Percentiles rank a stretch among this genome's conserved stretches.
phyloP scores from a whole-genome alignment of 2,888 invertebrate species.

The Rhopalosiphum nymphaeae region DNA sequence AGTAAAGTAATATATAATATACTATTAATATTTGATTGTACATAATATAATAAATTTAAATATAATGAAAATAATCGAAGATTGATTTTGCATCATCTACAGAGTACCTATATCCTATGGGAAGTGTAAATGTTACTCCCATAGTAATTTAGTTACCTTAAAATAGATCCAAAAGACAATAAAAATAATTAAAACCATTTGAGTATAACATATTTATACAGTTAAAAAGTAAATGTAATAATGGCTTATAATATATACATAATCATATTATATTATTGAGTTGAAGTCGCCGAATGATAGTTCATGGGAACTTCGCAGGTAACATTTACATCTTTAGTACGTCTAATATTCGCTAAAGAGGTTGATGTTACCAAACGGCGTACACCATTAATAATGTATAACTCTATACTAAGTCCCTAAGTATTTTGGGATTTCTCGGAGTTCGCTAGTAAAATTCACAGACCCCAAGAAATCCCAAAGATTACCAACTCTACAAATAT shows the following conservation, averaged over 20 bases:
- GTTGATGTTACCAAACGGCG: conserved; percentile 48
- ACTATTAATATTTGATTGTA: neutral
- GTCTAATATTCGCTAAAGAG: conserved; percentile 21
- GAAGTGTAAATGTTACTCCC: conserved; percentile 35
- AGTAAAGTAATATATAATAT: neutral
- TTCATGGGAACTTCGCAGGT: conserved; percentile 6
- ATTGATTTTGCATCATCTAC: conserved; percentile 33
- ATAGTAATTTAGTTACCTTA: conserved; percentile 63
- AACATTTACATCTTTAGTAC: conserved; percentile 38
- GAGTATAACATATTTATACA: neutral
- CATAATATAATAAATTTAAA: neutral
- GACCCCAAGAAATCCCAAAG: neutral
- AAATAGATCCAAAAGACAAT: conserved; percentile 46
- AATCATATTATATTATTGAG: neutral
- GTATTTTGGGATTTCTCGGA: neutral
- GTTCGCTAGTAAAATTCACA: neutral
- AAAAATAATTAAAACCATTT: neutral
- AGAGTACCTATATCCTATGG: conserved; percentile 59
- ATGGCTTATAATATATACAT: too few species aligned
- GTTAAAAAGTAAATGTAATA: too few species aligned
- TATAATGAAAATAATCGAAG: neutral
- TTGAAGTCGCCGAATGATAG: neutral
- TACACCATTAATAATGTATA: neutral
- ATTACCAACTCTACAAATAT: neutral
- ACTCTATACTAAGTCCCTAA: neutral